Conservation (phyloP, 2,113 vertebrate genomes). For the Pollachius pollachius region DNA sequence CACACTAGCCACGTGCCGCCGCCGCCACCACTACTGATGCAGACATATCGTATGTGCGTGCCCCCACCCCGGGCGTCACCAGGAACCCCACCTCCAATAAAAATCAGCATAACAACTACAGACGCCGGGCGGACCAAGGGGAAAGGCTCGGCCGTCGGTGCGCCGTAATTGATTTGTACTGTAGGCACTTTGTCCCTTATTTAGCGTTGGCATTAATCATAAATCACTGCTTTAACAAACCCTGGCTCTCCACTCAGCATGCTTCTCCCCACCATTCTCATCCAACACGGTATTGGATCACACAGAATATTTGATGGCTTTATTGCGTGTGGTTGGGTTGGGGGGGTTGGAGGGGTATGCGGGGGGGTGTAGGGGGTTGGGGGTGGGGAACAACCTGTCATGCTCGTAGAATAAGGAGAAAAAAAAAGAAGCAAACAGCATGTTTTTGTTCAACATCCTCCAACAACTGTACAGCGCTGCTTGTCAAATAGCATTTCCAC, state of each 20-base stretch:
- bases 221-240: conserved; percentile 82
- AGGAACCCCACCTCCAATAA: conserved; percentile 57
- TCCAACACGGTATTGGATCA: conserved; percentile 75
- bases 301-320: conserved; percentile 76
- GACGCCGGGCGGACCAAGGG: conserved; percentile 66
- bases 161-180: conserved; percentile 78
- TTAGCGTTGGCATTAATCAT: conserved; percentile 79
- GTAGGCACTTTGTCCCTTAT: conserved; percentile 77
- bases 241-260: conserved; percentile 74
- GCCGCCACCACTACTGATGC: conserved; percentile 64
- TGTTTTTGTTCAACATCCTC: conserved; percentile 73
- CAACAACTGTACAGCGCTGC: conserved; percentile 53
- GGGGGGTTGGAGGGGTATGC: too few species aligned
- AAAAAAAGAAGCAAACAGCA: conserved; percentile 68
- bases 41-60: conserved; percentile 60
- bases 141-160: conserved; percentile 71
- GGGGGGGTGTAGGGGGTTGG: conserved; percentile 37
- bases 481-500: conserved; percentile 73
- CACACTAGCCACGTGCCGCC: conserved; percentile 29
- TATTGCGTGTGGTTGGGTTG: conserved; percentile 53
- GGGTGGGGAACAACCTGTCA: conserved; percentile 75
- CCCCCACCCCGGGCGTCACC: conserved; percentile 51
- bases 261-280: conserved; percentile 42
- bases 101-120: conserved; percentile 71
- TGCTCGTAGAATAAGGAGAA: conserved; percentile 44